These are phyloP conservation scores for Sebastes paucispinis DNA, from an alignment of 2,797 vertebrate genomes.

Conservation along the genomic window DNA sequence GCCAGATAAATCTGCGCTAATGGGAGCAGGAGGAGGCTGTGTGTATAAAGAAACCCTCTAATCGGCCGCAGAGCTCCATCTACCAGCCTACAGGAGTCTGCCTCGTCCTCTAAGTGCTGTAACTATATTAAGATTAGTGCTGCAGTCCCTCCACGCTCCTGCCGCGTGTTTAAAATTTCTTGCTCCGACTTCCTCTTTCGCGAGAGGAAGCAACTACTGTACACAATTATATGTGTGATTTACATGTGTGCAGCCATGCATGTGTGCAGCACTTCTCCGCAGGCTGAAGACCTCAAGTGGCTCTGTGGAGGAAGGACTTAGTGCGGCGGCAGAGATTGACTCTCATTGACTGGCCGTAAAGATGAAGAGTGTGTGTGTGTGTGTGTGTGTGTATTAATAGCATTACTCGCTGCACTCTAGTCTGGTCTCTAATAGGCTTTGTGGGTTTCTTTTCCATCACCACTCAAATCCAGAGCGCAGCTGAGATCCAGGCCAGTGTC, in stretches of 20 bases:
- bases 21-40: background rate
- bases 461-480: constrained; percentile 17
- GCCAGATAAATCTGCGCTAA: constrained; percentile 13
- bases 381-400: constrained; percentile 16
- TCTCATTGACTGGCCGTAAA: constrained; percentile 34
- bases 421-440: constrained; percentile 69
- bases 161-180: background rate
- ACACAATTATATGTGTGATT: background rate
- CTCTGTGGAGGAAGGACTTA: constrained; percentile 12
- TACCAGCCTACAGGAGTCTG: background rate
- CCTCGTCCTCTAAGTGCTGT: constrained; percentile 24
- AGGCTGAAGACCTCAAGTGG: constrained; percentile 19
- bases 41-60: background rate
- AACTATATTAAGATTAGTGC: constrained; percentile 21
- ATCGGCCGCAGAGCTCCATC: background rate
- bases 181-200: background rate
- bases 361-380: background rate
- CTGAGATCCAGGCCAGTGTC: constrained; percentile 49
- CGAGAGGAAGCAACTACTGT: constrained; percentile 7
- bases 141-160: background rate
- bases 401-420: constrained; percentile 48
- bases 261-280: background rate
- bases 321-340: constrained; percentile 5
- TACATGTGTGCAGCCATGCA: constrained; percentile 28
- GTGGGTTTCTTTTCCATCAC: constrained; percentile 38